Evolutionary conservation across 2,797 vertebrate species (phyloP), one percentile per base, ranked within the genome.

Genomic region (Anableps anableps): DNA sequence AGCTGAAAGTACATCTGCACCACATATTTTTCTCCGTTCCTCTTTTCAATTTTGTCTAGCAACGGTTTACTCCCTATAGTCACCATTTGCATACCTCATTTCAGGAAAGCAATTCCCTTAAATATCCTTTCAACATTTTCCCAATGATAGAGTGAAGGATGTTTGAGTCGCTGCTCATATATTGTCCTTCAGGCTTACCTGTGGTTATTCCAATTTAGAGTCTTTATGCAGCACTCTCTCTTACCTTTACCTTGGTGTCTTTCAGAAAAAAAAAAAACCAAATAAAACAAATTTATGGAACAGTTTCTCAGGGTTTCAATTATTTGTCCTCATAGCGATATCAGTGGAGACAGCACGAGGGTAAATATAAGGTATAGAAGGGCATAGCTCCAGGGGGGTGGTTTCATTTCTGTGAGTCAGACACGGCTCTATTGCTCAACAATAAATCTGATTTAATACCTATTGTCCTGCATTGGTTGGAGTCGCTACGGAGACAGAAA

Each of bases 361-460:
- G 86, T 76, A 81, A 79, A 53, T 19, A 29, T 26, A 29, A 60
- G 77, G 75, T 66, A 66, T 38, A 16, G 43, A 31, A 31, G 47
- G 53, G 73, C 21, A 62, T 50, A 76, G 53, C 80, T 85, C 21
- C 1, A 72, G 80, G 82, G 87, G 79, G 53, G 82, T 88, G 75
- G 85, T 90, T 92, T 85, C 81, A 86, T 91, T 88, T 92, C 83
- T 50, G 73, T 62, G 75, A 92, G 93, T 93, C 90, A 89, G 88
- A 92, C 88, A 78, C 78, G 74, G 85, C 92, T 93, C 88, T 92
- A 88, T 84, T 85, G 83, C 91, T 91, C 75, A 47, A 93, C 92
- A 90, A 95, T 95, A 94, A 95, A 96, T 94, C 88, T 90, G 91
- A 95, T 95, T 95, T 95, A 95, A 94, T 94, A 93, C 92, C 88